phyloP scores from a whole-genome alignment of 35 echinoderm and acorn worm genomes.

The Nesometra sesokonis region DNA sequence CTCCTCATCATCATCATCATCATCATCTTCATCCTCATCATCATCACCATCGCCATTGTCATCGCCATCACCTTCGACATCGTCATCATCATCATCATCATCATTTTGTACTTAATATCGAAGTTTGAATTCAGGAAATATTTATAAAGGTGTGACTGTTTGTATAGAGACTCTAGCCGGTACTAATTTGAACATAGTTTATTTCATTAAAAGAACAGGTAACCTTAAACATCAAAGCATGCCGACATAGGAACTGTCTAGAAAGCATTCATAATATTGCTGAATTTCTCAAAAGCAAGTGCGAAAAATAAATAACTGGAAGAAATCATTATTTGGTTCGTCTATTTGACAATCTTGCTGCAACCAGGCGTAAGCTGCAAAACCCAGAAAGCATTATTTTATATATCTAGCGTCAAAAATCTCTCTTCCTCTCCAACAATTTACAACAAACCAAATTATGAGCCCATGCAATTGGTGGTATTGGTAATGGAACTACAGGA shows the following conservation, averaged over 20 bases:
- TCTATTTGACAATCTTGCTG: not conserved
- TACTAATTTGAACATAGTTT: not conserved
- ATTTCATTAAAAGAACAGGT: not conserved
- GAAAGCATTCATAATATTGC: not conserved
- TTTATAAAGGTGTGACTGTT: too few species aligned
- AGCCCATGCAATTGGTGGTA: not conserved
- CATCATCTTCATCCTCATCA: too few species aligned
- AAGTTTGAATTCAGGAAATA: too few species aligned
- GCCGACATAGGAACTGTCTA: not conserved
- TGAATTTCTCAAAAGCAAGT: not conserved
- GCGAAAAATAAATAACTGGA: not conserved
- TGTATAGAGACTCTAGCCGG: too few species aligned
- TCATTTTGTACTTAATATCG: too few species aligned
- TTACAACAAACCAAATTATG: not conserved
- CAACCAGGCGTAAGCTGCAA: not conserved
- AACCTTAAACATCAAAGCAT: not conserved
- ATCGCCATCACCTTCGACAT: too few species aligned
- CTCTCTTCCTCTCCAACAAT: not conserved
- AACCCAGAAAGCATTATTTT: not conserved
- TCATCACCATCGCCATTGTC: too few species aligned
- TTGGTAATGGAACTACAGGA: not conserved
- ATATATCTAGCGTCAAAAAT: not conserved
- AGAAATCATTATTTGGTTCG: not conserved
- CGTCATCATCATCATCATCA: too few species aligned
- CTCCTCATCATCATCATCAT: too few species aligned